Base-by-base conservation (phyloP, 2,113 vertebrate genomes). In the Phrynosoma platyrhinos region DNA sequence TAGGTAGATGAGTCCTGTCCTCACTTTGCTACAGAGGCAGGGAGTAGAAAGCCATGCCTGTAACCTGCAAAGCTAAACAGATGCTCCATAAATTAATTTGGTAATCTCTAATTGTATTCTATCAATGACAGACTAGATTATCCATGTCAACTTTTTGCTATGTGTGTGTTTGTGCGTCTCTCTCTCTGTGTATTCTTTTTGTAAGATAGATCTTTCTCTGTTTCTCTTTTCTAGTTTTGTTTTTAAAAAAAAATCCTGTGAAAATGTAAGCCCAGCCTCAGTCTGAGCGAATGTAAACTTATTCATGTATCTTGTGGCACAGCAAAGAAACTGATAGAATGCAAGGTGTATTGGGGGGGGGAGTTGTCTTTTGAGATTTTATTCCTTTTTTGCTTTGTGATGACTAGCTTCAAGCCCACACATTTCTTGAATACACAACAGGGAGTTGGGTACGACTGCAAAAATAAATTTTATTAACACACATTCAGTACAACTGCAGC, bases 391-490 rank as follows among this genome's bases (percentile, higher is more conserved):
- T 94, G 94, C 93, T 95, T 95, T 96, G 95, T 95, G 96, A 95
- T 96, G 93, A 94, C 95, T 96, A 95, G 95, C 94, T 97, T 90
- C 20, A 13, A 96, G 96, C 95, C 96, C 94, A 96, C 95, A 95
- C 95, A 95, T 94, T 95, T 96, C 95, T 96, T 95, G 94, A 96
- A 96, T 97, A 95, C 96, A 96, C 95, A 97, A 96, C 93, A 94
- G 94, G 95, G 95, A 96, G 91, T 92, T 95, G 95, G 93, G 95
- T 75, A 93, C 96, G 95, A 95, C 93, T 91, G 91, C 95, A 97
- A 95, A 97, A 96, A 96, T 97, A 97, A 96, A 97, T 96, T 95
- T 96, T 97, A 97, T 97, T 97, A 97, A 94, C 95, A 94, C 94
- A 94, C 95, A 95, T 95, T 96, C 94, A 92, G 47, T 47, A 47